Evolutionary conservation across 2,888 invertebrate species (phyloP).

Genomic region (Cephus rjabovi): DNA sequence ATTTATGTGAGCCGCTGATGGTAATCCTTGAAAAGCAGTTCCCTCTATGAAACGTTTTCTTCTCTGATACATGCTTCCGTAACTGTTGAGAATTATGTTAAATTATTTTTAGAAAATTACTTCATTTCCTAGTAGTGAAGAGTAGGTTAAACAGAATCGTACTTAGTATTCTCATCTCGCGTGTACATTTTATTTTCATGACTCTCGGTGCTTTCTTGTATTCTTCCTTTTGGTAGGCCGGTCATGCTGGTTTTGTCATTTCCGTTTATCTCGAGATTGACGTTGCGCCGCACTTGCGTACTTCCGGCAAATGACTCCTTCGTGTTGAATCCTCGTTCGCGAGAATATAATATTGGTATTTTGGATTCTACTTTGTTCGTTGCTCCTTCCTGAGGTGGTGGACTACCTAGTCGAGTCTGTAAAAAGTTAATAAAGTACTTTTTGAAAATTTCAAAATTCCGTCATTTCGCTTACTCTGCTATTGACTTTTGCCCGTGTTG

Average conservation of each 20-base stretch:
- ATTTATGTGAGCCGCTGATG: neutral
- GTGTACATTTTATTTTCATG: neutral
- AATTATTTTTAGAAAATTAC: conserved; percentile 18
- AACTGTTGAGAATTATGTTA: neutral
- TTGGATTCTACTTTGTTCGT: conserved; percentile 35
- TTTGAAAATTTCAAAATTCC: no score
- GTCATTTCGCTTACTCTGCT: no score
- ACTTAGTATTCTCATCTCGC: neutral
- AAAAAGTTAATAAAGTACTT: neutral
- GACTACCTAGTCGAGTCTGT: conserved; percentile 16
- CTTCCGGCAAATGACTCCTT: conserved; percentile 4
- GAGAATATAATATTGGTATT: conserved; percentile 35
- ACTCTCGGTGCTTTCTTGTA: neutral
- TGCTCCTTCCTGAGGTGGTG: conserved; percentile 28
- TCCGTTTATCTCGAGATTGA: neutral
- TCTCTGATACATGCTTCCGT: conserved; percentile 23
- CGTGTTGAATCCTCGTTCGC: conserved; percentile 26
- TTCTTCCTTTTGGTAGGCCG: neutral
- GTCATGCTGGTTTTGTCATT: neutral
- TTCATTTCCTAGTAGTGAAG: neutral
- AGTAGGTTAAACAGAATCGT: neutral
- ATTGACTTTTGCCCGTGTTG: no score
- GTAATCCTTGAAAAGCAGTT: neutral
- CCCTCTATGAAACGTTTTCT: conserved; percentile 32
- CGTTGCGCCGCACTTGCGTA: neutral